These are phyloP conservation scores for Carcina quercana DNA, from an alignment of 2,888 invertebrate species.

Conservation along the genomic window DNA sequence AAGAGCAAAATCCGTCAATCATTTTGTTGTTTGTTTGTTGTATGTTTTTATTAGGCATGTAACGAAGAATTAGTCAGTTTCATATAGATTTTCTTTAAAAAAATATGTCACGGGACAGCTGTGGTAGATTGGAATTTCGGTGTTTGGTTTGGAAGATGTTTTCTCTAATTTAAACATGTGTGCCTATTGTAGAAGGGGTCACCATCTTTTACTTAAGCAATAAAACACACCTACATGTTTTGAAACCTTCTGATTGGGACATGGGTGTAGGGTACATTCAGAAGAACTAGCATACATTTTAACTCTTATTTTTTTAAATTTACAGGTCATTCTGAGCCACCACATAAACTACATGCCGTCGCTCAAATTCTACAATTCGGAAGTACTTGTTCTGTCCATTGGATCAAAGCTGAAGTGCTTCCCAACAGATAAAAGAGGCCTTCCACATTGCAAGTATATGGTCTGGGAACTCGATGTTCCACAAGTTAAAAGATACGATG, in stretches of 20 bases:
- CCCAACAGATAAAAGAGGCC: slow-evolving; percentile 30
- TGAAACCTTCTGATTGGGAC: not conserved
- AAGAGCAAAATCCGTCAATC: too few species aligned
- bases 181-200: too few species aligned
- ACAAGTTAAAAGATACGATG: slow-evolving; percentile 39
- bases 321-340: slow-evolving; percentile 40
- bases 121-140: too few species aligned
- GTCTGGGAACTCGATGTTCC: slow-evolving; percentile 50
- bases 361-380: slow-evolving; percentile 39
- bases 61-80: too few species aligned
- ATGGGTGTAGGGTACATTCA: not conserved
- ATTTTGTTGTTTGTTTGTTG: too few species aligned
- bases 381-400: slow-evolving; percentile 38
- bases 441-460: slow-evolving; percentile 26
- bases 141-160: too few species aligned
- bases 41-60: too few species aligned
- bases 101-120: too few species aligned
- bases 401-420: slow-evolving; percentile 43
- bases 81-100: too few species aligned
- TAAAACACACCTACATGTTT: not conserved
- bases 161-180: too few species aligned
- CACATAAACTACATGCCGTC: slow-evolving; percentile 58
- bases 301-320: not conserved
- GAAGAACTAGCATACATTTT: not conserved
- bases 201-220: not conserved